Evolutionary conservation across 2,888 invertebrate genomes (phyloP).

Genomic region (Endotricha flammealis): DNA sequence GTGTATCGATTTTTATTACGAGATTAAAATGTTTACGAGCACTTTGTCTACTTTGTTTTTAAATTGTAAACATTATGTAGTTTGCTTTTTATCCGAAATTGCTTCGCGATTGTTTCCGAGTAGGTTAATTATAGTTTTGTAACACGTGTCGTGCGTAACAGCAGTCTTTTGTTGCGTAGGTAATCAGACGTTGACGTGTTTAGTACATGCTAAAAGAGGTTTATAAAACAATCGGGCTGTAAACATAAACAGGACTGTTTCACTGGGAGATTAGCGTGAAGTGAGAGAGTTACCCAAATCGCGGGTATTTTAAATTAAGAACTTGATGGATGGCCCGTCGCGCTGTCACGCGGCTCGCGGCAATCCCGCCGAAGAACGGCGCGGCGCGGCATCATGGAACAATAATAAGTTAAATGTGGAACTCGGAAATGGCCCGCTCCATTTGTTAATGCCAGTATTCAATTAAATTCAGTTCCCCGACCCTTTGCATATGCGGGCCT

Average conservation of each 20-base stretch:
- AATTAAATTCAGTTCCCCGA: constrained; percentile 71
- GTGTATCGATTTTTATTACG: constrained; percentile 70
- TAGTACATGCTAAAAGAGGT: constrained; percentile 41
- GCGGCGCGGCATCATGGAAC: constrained; percentile 60
- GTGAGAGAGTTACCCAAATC: constrained; percentile 60
- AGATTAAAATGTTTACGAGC: constrained; percentile 70
- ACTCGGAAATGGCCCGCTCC: constrained; percentile 68
- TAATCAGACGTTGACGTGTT: constrained; percentile 36
- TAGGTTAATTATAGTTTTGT: constrained; percentile 43
- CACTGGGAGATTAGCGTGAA: constrained; percentile 57
- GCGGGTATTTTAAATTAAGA: constrained; percentile 74
- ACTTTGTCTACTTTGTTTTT: constrained; percentile 66
- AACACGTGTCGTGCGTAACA: constrained; percentile 28
- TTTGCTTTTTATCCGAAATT: constrained; percentile 45
- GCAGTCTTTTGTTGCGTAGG: constrained; percentile 40
- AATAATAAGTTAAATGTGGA: constrained; percentile 73
- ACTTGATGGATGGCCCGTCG: constrained; percentile 71
- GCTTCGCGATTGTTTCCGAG: constrained; percentile 46
- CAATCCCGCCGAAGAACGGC: constrained; percentile 51
- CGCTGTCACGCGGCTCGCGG: constrained; percentile 51
- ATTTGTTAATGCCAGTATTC: constrained; percentile 76
- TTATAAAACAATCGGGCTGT: constrained; percentile 56
- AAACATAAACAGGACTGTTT: constrained; percentile 53
- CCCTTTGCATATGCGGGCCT: constrained; percentile 62
- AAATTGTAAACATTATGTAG: constrained; percentile 50